Evolutionary conservation across 2,797 vertebrate genomes (phyloP), one percentile per base, ranked within the genome.

Genomic region (Cyprinella venusta): DNA sequence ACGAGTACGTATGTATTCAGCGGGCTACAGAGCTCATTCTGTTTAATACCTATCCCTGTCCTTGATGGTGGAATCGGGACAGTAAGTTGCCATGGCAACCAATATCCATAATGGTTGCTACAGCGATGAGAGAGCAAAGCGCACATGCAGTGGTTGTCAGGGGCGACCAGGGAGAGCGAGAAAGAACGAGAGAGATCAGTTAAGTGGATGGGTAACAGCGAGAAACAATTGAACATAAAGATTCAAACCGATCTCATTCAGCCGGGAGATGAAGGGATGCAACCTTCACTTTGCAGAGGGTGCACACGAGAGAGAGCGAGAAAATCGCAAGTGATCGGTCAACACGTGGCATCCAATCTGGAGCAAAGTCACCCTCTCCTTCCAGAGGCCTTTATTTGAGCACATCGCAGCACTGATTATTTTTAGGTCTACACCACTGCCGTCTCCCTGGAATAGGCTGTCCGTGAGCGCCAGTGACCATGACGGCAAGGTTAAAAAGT

Each of bases 41-140:
- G 88, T 88, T 87, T 89, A 88, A 91, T 88, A 92, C 87, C 88
- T 89, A 89, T 88, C 86, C 76, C 87, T 93, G 92, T 90, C 93
- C 93, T 94, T 93, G 91, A 93, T 91, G 88, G 87, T 91, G 85
- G 90, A 93, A 92, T 93, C 86, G 83, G 90, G 92, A 93, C 89
- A 89, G 86, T 86, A 87, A 82, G 93, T 94, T 92, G 82, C 93
- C 89, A 94, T 92, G 89, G 90, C 38, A 83, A 94, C 91, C 86
- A 86, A 85, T 91, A 87, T 89, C 88, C 86, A 89, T 91, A 89
- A 91, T 80, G 80, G 93, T 94, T 92, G 86, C 92, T 90, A 92
- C 12, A 90, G 93, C 76, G 81, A 91, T 88, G 40, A 80, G 63
- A 84, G 89, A 90, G 78, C 52, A 87, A 87, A 79, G 88, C 86